These are phyloP conservation scores for Eustalomyia histrio DNA, from an alignment of 2,888 invertebrate genomes.

Conservation along the genomic window DNA sequence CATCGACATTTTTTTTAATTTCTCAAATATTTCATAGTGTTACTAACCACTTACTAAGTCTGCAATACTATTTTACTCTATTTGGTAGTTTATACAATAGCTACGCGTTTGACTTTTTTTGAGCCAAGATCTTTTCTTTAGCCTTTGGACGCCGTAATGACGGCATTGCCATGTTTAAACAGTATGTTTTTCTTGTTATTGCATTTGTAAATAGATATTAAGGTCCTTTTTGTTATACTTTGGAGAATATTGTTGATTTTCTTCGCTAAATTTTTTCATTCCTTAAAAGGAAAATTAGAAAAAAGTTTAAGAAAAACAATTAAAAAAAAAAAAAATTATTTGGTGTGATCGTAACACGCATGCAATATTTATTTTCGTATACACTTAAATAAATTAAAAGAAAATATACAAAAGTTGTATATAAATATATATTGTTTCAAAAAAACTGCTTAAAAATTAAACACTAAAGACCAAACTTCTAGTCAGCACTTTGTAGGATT, in stretches of 20 bases:
- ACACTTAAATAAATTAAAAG: neutral
- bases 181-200: slow-evolving; percentile 12
- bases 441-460: too few species aligned
- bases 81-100: neutral
- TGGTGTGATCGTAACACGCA: slow-evolving; percentile 49
- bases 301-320: neutral
- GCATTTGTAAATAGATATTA: slow-evolving; percentile 17
- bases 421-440: too few species aligned
- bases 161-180: slow-evolving; percentile 32
- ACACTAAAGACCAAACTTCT: too few species aligned
- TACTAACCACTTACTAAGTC: too few species aligned
- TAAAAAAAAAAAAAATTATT: slow-evolving; percentile 31
- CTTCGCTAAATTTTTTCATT: slow-evolving; percentile 20
- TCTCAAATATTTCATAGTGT: too few species aligned
- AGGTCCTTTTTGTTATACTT: slow-evolving; percentile 40
- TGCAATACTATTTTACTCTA: too few species aligned
- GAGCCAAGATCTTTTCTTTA: slow-evolving; percentile 11
- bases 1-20: too few species aligned
- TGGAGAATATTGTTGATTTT: slow-evolving; percentile 12
- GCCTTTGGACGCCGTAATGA: slow-evolving; percentile 53
- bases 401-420: too few species aligned
- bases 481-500: too few species aligned
- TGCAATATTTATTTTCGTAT: slow-evolving; percentile 21
- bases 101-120: slow-evolving; percentile 1
- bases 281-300: slow-evolving; percentile 54